A percentile compares a stretch with the other conserved stretches of the same genome.
Evolutionary conservation across 2,113 vertebrate species (phyloP).

Genomic region (Scomber colias): DNA sequence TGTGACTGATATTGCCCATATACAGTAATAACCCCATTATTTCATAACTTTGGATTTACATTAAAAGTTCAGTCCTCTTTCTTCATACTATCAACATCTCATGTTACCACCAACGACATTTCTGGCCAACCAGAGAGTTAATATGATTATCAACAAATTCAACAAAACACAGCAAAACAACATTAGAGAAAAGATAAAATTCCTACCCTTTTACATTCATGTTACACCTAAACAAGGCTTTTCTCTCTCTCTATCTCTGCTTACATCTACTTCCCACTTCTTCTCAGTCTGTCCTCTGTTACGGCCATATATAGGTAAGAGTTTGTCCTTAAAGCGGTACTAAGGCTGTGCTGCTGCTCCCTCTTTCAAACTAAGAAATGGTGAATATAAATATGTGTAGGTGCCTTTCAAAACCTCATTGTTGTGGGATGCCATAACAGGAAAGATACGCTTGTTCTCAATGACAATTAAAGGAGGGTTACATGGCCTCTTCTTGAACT

Average conservation of each 20-base stretch:
- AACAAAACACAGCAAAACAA: slow-evolving; percentile 56
- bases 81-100: neutral
- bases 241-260: neutral
- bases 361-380: slow-evolving; percentile 17
- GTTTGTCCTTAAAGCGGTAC: slow-evolving; percentile 10
- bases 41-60: neutral
- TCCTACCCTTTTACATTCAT: slow-evolving; percentile 48
- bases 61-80: neutral
- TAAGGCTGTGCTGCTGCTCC: slow-evolving; percentile 9
- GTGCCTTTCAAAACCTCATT: slow-evolving; percentile 3
- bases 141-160: slow-evolving; percentile 12
- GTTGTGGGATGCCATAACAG: neutral
- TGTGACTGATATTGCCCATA: neutral
- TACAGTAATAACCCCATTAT: neutral
- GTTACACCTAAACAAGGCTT: slow-evolving; percentile 15
- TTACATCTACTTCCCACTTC: neutral
- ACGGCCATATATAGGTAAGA: slow-evolving; percentile 1
- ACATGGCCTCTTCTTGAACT: slow-evolving; percentile 10
- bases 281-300: slow-evolving; percentile 2
- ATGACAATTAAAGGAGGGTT: neutral
- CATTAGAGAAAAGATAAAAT: slow-evolving; percentile 7
- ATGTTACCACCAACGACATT: neutral
- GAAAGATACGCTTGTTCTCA: neutral
- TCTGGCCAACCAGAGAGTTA: neutral
- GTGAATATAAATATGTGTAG: slow-evolving; percentile 7